phyloP scores from a whole-genome alignment of 2,797 vertebrate species.

The Anomalospiza imberbis region DNA sequence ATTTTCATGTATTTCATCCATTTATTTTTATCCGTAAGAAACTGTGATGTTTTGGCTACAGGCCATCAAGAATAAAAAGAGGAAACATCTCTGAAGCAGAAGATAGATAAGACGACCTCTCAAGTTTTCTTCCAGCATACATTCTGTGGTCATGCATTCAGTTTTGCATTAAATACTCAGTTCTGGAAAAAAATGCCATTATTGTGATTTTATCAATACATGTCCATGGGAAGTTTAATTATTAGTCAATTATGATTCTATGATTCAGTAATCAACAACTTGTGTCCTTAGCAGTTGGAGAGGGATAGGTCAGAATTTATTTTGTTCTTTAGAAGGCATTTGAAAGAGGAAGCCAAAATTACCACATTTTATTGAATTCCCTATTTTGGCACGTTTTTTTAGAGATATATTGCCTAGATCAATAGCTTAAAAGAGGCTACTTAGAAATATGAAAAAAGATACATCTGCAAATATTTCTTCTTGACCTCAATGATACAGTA shows the following conservation, averaged over 20 bases:
- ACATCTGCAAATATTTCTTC: background rate
- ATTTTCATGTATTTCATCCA: background rate
- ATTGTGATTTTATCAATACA: background rate
- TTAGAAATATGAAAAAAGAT: background rate
- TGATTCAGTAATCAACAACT: background rate
- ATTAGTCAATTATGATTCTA: background rate
- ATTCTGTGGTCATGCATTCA: background rate
- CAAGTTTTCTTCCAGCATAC: background rate
- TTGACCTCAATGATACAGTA: background rate
- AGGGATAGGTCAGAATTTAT: background rate
- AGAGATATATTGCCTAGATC: background rate
- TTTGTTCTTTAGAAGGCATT: background rate
- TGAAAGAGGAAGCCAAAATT: background rate
- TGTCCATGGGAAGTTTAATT: background rate
- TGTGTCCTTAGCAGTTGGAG: background rate
- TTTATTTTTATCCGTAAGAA: background rate
- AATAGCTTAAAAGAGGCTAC: background rate
- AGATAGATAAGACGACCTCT: background rate
- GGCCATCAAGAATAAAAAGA: background rate
- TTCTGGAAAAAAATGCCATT: background rate
- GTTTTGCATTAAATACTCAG: background rate
- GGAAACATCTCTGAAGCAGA: background rate
- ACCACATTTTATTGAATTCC: background rate
- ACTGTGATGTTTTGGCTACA: background rate
- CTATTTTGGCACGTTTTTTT: background rate